Evolutionary conservation across 1,140 invertebrate species (phyloP).

Genomic region (Atta texana): DNA sequence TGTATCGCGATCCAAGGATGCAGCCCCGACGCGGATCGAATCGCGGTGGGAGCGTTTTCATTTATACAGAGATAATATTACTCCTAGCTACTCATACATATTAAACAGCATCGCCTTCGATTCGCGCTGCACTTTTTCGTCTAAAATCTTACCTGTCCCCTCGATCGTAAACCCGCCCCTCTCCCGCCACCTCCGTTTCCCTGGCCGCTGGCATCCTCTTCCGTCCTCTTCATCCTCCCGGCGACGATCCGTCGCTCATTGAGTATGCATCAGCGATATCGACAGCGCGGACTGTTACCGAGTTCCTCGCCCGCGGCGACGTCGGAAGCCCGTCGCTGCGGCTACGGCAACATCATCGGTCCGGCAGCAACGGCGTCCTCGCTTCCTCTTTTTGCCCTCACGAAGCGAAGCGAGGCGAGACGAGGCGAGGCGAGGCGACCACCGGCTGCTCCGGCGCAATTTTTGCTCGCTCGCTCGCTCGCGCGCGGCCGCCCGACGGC

Average conservation of each 20-base stretch:
- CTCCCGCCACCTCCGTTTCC: not conserved
- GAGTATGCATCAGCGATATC: slow-evolving; percentile 81
- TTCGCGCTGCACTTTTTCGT: slow-evolving; percentile 75
- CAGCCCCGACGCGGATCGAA: slow-evolving; percentile 64
- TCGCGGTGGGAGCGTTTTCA: slow-evolving; percentile 74
- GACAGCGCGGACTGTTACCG: slow-evolving; percentile 74
- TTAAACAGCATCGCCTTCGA: slow-evolving; percentile 74
- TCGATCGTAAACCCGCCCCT: slow-evolving; percentile 61
- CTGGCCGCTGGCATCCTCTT: slow-evolving; percentile 13
- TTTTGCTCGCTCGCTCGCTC: slow-evolving; percentile 53
- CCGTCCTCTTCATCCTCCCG: slow-evolving; percentile 63
- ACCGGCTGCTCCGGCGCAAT: slow-evolving; percentile 64
- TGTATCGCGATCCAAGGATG: slow-evolving; percentile 60
- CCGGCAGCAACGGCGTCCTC: slow-evolving; percentile 48
- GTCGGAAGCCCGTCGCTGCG: slow-evolving; percentile 73
- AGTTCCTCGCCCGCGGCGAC: slow-evolving; percentile 73
- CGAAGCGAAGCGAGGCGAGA: slow-evolving; percentile 7
- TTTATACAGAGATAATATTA: slow-evolving; percentile 74
- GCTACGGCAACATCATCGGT: slow-evolving; percentile 65
- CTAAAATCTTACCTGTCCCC: slow-evolving; percentile 70
- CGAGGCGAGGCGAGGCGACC: slow-evolving; percentile 56
- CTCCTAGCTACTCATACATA: slow-evolving; percentile 77
- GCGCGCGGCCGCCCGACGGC: slow-evolving; percentile 56
- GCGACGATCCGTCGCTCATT: slow-evolving; percentile 78
- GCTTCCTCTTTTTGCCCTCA: slow-evolving; percentile 10